Evolutionary conservation across 1,140 invertebrate genomes (phyloP).

Genomic region (Sycophila sp.): DNA sequence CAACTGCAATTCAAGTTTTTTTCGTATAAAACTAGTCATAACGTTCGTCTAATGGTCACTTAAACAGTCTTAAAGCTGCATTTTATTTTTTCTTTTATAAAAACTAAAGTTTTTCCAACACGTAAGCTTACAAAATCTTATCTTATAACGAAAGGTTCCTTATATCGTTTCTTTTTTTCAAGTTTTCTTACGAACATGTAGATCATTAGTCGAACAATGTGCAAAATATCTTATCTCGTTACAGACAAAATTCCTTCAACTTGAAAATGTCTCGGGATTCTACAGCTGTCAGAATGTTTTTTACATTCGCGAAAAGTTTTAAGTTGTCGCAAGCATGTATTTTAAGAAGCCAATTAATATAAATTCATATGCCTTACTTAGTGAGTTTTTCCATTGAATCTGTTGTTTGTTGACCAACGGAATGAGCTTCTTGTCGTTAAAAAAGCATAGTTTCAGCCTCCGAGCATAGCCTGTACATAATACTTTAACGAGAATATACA

Average conservation of each 20-base stretch:
- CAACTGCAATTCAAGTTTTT: background rate
- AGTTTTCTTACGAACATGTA: too few relatives aligned
- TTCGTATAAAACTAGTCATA: conserved; percentile 10
- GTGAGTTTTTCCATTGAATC: conserved; percentile 34
- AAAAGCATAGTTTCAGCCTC: conserved; percentile 52
- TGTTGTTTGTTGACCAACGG: conserved; percentile 39
- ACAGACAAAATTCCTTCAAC: background rate
- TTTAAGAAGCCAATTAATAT: conserved; percentile 27
- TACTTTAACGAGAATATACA: conserved; percentile 52
- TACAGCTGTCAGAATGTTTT: conserved; percentile 1
- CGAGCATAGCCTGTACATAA: conserved; percentile 59
- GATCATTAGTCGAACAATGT: too few relatives aligned
- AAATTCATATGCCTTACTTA: conserved; percentile 36
- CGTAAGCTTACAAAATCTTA: too few relatives aligned
- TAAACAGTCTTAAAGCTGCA: too few relatives aligned
- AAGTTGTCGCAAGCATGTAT: background rate
- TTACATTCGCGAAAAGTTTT: conserved; percentile 1
- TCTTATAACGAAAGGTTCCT: too few relatives aligned
- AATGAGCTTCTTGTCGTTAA: conserved; percentile 42
- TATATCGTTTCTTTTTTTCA: too few relatives aligned
- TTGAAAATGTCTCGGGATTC: conserved; percentile 8
- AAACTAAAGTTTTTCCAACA: too few relatives aligned
- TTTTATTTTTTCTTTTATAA: too few relatives aligned
- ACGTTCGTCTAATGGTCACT: conserved; percentile 22
- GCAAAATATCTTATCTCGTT: background rate